Percentiles rank a stretch among this genome's conserved stretches.
Conservation (phyloP, 2,888 invertebrate genomes). For the Lumbricus terrestris region DNA sequence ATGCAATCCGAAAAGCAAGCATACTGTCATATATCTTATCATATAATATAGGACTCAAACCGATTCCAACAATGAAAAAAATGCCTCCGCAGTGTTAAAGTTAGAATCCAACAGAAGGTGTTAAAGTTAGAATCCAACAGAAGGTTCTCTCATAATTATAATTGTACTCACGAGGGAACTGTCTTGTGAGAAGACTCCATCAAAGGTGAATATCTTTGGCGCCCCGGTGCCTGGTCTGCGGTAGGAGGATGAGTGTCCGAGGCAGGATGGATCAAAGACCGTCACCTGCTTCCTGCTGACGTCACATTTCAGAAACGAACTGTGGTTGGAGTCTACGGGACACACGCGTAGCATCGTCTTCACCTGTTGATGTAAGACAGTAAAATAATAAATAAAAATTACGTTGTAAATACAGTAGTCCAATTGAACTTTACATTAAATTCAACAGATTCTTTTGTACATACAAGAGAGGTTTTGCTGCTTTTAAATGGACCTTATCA, state of each 20-base stretch:
- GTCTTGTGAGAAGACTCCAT: background rate
- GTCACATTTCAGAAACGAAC: slow-evolving; percentile 6
- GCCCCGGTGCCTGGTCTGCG: background rate
- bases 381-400: background rate
- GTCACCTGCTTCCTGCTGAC: slow-evolving; percentile 4
- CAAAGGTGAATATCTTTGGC: slow-evolving; percentile 7
- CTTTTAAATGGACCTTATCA: background rate
- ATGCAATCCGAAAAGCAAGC: too few relatives aligned
- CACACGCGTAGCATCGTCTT: slow-evolving; percentile 5
- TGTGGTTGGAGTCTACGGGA: slow-evolving; percentile 5
- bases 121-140: background rate
- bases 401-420: background rate
- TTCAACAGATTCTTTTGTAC: background rate
- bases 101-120: background rate
- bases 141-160: too few relatives aligned
- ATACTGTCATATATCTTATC: too few relatives aligned
- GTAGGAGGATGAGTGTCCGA: background rate
- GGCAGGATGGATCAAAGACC: background rate
- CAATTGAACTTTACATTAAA: background rate
- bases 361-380: background rate
- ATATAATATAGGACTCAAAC: background rate
- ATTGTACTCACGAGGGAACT: slow-evolving; percentile 5
- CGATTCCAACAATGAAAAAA: background rate
- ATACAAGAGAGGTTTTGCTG: background rate
- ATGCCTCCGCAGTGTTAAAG: background rate